These are phyloP conservation scores for Andrena trimmerana DNA, from an alignment of 2,888 invertebrate genomes.

Conservation along the genomic window DNA sequence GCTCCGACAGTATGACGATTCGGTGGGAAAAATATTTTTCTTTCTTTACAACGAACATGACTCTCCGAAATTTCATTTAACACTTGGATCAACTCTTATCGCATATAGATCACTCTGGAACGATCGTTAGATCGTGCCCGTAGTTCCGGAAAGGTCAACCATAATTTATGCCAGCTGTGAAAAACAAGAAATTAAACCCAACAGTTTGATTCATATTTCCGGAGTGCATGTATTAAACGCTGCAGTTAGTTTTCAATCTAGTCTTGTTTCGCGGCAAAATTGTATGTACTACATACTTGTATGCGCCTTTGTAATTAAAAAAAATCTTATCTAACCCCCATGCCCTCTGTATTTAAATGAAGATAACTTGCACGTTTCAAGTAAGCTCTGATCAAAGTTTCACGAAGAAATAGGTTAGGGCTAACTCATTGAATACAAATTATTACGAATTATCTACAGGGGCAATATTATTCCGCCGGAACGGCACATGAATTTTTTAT, in stretches of 20 bases:
- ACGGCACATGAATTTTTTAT: background rate
- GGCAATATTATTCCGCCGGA: background rate
- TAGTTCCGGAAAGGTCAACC: background rate
- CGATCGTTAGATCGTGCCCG: background rate
- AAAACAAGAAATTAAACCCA: conserved; percentile 10
- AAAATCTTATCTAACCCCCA: conserved; percentile 73
- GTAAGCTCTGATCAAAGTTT: conserved; percentile 71
- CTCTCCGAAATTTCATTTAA: background rate
- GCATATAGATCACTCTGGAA: background rate
- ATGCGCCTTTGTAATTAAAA: conserved; percentile 54
- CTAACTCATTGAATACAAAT: conserved; percentile 51
- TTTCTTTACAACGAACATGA: background rate
- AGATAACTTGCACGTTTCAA: conserved; percentile 71
- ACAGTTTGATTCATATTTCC: background rate
- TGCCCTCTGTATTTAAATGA: conserved; percentile 72
- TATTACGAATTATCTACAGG: background rate
- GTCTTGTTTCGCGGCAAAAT: background rate
- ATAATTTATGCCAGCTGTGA: conserved; percentile 4
- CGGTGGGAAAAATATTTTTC: background rate
- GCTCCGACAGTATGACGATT: background rate
- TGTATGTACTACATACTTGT: conserved; percentile 15
- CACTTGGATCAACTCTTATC: background rate
- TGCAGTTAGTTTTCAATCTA: background rate
- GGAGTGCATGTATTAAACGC: background rate
- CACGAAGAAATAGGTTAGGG: conserved; percentile 74